Percentiles rank a stretch among this genome's conserved stretches.
Conservation (phyloP, 2,113 vertebrate genomes). For the Henicopernis longicauda region DNA sequence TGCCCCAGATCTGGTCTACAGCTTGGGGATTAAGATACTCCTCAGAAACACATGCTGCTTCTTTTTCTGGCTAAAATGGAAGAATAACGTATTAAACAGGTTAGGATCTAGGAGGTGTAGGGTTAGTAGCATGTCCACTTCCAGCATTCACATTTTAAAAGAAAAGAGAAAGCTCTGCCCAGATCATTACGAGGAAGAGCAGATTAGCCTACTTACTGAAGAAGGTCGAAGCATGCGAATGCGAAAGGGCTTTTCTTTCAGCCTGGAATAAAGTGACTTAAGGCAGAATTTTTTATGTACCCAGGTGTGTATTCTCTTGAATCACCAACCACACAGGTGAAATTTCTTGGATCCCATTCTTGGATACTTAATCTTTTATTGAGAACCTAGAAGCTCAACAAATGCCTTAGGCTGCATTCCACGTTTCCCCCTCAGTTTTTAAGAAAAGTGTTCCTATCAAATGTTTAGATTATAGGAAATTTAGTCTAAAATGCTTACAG, state of each 20-base stretch:
- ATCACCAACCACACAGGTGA: not conserved
- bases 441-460: not conserved
- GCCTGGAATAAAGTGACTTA: not conserved
- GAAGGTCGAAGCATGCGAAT: not conserved
- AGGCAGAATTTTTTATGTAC: not conserved
- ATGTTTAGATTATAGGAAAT: not conserved
- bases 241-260: not conserved
- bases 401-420: not conserved
- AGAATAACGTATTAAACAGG: not conserved
- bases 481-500: not conserved
- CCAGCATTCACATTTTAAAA: not conserved
- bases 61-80: not conserved
- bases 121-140: not conserved
- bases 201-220: not conserved
- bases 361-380: not conserved
- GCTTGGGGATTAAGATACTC: not conserved
- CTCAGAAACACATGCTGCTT: not conserved
- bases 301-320: not conserved
- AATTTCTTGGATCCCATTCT: not conserved
- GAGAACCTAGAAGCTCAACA: not conserved
- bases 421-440: not conserved
- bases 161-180: not conserved
- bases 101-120: not conserved
- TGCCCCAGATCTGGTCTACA: not conserved
- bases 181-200: not conserved